Evolutionary conservation across 1,140 invertebrate genomes (phyloP), one percentile per base, ranked within the genome.

Genomic region (Zaprionus kolodkinae): DNA sequence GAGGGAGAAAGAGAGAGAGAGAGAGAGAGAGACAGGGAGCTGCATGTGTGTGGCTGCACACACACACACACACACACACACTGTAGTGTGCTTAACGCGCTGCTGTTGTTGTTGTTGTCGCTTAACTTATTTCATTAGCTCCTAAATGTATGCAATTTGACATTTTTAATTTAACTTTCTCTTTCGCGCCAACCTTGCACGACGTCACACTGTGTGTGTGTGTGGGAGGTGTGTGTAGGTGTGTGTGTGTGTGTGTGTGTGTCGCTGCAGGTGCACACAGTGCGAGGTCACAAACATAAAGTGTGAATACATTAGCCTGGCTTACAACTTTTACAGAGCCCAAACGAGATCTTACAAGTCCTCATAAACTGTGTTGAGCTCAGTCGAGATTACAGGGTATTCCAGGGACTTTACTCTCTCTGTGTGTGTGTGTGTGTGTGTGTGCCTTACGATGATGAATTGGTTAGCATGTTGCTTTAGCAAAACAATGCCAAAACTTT

Each of bases 131-230:
- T 87, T 87, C 85, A 87, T 87, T 87, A 87, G 84, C 84, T 87
- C 66, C 84, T 89, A 88, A 87, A 87, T 87, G 85, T 87, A 89
- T 87, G 84, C 84, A 87, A 88, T 87, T 87, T 87, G 84, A 87
- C 85, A 87, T 87, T 87, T 87, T 84, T 89, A 87, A 87, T 87
- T 89, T 87, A 87, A 87, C 84, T 88, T 87, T 88, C 80, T 79
- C 83, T 74, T 67, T 72, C 65, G 48, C 78, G 52, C 55, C 57
- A 62, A 43, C 77, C 30, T 50, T 35, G n/a, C 57, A 21, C 30
- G 12, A 50, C 15, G n/a, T 15, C 25, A 35, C 33, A 40, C 5
- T 33, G 25, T 27, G 59, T 25, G 36, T 35, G 57, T 1, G 59
- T 13, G 50, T 35, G 38, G 56, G 38, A 9, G 25, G n/a, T 45